phyloP scores from a whole-genome alignment of 2,888 invertebrate genomes.

The Tenthredo mesomela region DNA sequence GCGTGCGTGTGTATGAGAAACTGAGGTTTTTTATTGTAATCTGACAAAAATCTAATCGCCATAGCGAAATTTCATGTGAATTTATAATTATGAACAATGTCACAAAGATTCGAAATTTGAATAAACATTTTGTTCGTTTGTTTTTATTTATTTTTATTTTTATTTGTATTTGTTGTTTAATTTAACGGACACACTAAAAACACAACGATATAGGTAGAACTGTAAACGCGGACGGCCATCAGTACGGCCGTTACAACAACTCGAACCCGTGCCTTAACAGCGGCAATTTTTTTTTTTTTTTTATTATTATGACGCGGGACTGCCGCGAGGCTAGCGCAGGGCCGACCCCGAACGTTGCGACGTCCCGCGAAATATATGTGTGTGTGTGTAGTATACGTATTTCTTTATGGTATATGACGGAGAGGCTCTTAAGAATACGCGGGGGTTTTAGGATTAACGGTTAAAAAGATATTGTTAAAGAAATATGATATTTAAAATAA shows the following conservation, averaged over 20 bases:
- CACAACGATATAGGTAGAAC: neutral
- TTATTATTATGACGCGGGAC: constrained; percentile 23
- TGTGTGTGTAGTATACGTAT: neutral
- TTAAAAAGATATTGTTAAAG: neutral
- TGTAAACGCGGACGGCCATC: neutral
- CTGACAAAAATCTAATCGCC: constrained; percentile 23
- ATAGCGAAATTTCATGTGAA: neutral
- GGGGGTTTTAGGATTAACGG: neutral
- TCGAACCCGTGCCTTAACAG: constrained; percentile 11
- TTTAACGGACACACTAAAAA: neutral
- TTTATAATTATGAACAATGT: neutral
- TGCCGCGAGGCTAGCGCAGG: constrained; percentile 37
- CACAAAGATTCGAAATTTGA: neutral
- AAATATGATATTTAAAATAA: constrained; percentile 14
- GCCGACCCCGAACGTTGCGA: constrained; percentile 29
- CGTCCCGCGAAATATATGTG: neutral
- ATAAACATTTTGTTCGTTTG: neutral
- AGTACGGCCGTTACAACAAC: constrained; percentile 21
- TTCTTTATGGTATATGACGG: constrained; percentile 5
- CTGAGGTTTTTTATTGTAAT: neutral
- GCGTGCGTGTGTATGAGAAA: neutral
- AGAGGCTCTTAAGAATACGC: constrained; percentile 5
- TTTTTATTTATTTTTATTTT: neutral
- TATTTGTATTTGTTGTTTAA: neutral
- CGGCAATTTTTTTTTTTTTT: too few species aligned